A percentile compares a stretch with the other conserved stretches of the same genome.
These are phyloP conservation scores for Agrilus cyanescens DNA, from an alignment of 2,888 invertebrate genomes.

Conservation along the genomic window DNA sequence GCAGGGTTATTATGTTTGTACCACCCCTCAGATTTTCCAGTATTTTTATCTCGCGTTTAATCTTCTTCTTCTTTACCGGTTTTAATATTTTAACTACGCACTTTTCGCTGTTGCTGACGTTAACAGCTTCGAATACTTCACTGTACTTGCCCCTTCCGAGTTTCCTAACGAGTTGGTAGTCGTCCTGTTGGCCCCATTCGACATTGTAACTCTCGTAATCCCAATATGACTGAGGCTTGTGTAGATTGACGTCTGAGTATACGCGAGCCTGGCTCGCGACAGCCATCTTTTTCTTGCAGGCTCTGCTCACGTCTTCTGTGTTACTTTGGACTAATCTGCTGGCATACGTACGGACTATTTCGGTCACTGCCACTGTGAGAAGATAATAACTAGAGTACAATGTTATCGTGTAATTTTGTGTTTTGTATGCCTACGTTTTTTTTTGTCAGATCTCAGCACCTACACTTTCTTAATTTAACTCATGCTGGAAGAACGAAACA, in stretches of 20 bases:
- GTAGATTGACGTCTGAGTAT: slow-evolving; percentile 91
- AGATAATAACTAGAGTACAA: no score
- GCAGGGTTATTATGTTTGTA: not conserved
- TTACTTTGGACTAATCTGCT: no score
- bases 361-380: no score
- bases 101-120: slow-evolving; percentile 88
- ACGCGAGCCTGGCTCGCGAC: slow-evolving; percentile 84
- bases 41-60: slow-evolving; percentile 1
- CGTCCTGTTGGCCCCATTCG: slow-evolving; percentile 95
- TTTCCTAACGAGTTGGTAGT: slow-evolving; percentile 92
- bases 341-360: no score
- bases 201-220: slow-evolving; percentile 94
- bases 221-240: slow-evolving; percentile 94
- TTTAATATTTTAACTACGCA: slow-evolving; percentile 95
- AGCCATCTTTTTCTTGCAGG: slow-evolving; percentile 47
- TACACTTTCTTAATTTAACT: no score
- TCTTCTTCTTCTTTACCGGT: slow-evolving; percentile 2
- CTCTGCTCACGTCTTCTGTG: no score
- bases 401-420: no score
- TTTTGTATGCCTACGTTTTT: no score
- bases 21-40: not conserved
- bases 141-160: slow-evolving; percentile 95
- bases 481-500: no score
- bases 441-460: no score
- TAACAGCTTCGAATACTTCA: slow-evolving; percentile 96